phyloP scores from a whole-genome alignment of 2,797 vertebrate genomes.

The Chiroxiphia lanceolata region DNA sequence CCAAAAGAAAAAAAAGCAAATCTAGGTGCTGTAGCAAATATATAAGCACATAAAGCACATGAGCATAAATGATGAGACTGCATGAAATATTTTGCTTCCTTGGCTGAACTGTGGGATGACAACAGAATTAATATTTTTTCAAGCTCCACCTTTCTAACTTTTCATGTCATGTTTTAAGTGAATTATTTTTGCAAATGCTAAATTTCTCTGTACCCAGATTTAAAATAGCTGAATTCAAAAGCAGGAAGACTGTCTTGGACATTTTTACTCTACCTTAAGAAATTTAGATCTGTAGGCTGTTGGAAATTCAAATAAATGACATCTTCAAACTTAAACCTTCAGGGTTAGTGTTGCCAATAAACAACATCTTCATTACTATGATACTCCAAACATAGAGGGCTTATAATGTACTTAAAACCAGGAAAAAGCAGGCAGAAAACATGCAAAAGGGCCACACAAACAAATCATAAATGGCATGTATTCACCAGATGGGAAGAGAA shows the following conservation, averaged over 20 bases:
- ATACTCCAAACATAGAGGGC: neutral
- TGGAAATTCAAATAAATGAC: neutral
- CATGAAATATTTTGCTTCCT: neutral
- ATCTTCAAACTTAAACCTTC: neutral
- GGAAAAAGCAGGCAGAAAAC: neutral
- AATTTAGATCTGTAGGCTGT: neutral
- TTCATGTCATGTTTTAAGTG: neutral
- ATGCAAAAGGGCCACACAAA: neutral
- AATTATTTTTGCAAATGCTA: neutral
- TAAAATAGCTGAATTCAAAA: constrained; percentile 1
- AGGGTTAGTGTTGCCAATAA: neutral
- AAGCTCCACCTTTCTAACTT: neutral
- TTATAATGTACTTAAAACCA: neutral
- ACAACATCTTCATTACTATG: neutral
- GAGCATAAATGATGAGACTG: neutral
- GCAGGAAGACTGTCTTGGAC: neutral
- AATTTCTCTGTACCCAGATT: neutral
- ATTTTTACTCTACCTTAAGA: neutral
- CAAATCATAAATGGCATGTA: neutral
- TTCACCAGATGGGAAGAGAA: neutral
- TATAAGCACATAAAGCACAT: neutral
- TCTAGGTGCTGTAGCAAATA: neutral
- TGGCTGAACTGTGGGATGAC: neutral
- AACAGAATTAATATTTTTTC: neutral
- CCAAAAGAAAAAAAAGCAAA: neutral